Conservation (phyloP, 2,797 vertebrate genomes). For the Muscicapa striata region DNA sequence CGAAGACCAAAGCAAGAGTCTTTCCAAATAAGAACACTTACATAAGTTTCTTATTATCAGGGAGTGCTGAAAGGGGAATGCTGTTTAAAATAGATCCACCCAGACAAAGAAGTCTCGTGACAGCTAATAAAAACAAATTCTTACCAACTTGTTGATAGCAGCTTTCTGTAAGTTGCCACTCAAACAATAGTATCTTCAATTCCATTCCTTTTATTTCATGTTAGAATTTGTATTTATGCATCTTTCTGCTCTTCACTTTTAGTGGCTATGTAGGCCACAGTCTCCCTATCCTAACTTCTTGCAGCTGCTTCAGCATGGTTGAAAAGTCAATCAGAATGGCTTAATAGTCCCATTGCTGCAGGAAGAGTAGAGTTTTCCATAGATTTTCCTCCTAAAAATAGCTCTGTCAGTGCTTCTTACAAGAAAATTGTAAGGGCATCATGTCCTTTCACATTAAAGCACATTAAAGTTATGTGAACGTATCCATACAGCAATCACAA, state of each 20-base stretch:
- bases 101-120: background rate
- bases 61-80: constrained; percentile 10
- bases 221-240: background rate
- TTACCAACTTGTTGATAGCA: constrained; percentile 20
- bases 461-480: background rate
- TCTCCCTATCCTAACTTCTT: background rate
- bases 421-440: background rate
- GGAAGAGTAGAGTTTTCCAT: background rate
- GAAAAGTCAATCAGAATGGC: background rate
- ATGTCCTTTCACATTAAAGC: background rate
- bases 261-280: background rate
- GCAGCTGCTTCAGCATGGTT: background rate
- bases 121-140: constrained; percentile 9
- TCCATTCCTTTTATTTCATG: background rate
- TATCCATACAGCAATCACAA: background rate
- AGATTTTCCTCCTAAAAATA: background rate
- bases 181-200: background rate
- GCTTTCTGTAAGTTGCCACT: constrained; percentile 1
- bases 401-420: background rate
- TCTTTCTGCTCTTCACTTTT: background rate
- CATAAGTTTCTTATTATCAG: constrained; percentile 32
- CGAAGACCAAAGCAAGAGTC: background rate
- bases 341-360: background rate
- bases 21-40: background rate
- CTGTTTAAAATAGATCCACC: background rate